Conservation (phyloP, 2,888 invertebrate species). For the Brenthis hecate region DNA sequence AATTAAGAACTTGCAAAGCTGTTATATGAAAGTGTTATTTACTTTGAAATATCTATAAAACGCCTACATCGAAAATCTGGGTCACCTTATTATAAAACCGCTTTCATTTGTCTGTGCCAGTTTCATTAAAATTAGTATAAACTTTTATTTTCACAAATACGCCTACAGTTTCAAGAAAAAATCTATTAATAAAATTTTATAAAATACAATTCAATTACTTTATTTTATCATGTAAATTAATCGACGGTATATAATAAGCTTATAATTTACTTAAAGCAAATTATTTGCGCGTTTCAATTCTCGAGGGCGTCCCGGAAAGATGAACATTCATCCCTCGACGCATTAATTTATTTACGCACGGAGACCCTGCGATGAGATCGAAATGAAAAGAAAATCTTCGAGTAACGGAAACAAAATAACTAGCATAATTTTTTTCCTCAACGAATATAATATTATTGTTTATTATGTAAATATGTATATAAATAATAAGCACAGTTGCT, state of each 20-base stretch:
- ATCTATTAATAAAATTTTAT: not conserved
- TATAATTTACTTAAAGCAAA: conserved; percentile 29
- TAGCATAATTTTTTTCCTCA: too few relatives aligned
- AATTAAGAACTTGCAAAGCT: conserved; percentile 2
- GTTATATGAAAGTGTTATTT: conserved; percentile 1
- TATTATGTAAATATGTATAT: too few relatives aligned
- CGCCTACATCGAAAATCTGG: not conserved
- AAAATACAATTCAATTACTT: not conserved
- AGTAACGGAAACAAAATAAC: conserved; percentile 10
- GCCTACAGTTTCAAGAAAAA: too few relatives aligned
- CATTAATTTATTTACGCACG: conserved; percentile 28
- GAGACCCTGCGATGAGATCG: not conserved
- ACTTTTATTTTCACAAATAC: too few relatives aligned
- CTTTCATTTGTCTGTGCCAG: too few relatives aligned
- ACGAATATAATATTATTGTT: too few relatives aligned
- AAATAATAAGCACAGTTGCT: too few relatives aligned
- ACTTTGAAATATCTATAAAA: not conserved
- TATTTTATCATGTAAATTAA: conserved; percentile 16
- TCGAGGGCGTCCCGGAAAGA: conserved; percentile 20
- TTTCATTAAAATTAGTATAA: too few relatives aligned
- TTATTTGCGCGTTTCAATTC: conserved; percentile 22
- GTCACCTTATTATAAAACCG: too few relatives aligned
- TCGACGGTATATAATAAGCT: conserved; percentile 27
- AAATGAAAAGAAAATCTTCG: conserved; percentile 9
- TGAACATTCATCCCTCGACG: conserved; percentile 20